Evolutionary conservation across 2,797 vertebrate genomes (phyloP).

Genomic region (Lepidocolaptes lacrymiger): DNA sequence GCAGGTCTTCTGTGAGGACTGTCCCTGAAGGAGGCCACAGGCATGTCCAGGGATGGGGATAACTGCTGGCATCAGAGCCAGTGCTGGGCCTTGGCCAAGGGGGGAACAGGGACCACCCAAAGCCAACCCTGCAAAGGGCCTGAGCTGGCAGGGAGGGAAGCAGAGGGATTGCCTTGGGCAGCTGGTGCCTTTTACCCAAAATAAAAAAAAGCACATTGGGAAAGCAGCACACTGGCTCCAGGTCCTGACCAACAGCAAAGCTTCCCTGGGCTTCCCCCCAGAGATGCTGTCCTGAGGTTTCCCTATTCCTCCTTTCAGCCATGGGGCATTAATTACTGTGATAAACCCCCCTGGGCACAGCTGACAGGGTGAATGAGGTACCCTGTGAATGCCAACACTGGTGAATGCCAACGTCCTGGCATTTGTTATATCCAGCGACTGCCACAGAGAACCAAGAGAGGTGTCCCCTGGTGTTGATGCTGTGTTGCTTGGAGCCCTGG

Average conservation of each 20-base stretch:
- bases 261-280: background rate
- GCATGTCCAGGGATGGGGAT: background rate
- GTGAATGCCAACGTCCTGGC: accelerated
- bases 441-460: background rate
- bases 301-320: background rate
- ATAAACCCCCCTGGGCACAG: background rate
- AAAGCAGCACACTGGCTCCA: background rate
- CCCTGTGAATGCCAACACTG: too few species aligned
- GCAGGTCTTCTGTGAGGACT: accelerated
- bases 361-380: background rate
- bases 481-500: background rate
- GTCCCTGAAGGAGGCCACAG: background rate
- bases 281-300: background rate
- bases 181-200: accelerated
- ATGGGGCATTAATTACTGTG: background rate
- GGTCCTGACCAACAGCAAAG: background rate
- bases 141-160: background rate
- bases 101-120: accelerated
- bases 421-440: background rate
- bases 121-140: background rate
- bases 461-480: accelerated
- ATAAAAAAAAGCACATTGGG: background rate
- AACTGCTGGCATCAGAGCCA: background rate
- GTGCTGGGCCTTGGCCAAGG: accelerated
- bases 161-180: background rate